Evolutionary conservation across 1,140 invertebrate genomes (phyloP).

Genomic region (Drosophila mayri): DNA sequence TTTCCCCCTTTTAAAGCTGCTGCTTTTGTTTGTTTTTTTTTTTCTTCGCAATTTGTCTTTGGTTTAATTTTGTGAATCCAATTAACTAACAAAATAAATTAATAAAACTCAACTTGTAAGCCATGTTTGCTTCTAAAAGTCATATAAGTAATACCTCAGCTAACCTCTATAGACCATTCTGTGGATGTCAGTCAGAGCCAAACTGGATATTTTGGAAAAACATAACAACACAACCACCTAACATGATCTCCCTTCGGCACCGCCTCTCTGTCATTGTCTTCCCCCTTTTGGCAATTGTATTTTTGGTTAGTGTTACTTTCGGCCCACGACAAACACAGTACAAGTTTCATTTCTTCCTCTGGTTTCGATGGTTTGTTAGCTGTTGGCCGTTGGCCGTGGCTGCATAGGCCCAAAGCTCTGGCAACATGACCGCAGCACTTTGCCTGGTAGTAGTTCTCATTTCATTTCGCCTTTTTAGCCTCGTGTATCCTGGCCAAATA

Average conservation of each 20-base stretch:
- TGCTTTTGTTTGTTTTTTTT: too few species aligned
- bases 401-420: constrained; percentile 8
- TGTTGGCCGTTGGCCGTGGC: not conserved
- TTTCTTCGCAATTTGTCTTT: too few species aligned
- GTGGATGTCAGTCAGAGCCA: not conserved
- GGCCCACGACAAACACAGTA: constrained; percentile 43
- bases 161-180: not conserved
- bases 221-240: constrained; percentile 3
- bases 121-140: not conserved
- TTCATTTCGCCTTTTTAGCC: constrained; percentile 52
- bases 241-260: not conserved
- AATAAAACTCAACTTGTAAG: too few species aligned
- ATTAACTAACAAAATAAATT: too few species aligned
- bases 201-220: not conserved
- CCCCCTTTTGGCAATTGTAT: constrained; percentile 6
- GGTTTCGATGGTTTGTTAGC: constrained; percentile 16
- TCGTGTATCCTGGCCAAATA: constrained; percentile 49
- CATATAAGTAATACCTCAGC: not conserved
- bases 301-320: constrained; percentile 50
- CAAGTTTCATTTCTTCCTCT: constrained; percentile 24
- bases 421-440: constrained; percentile 34
- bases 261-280: constrained; percentile 3
- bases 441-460: constrained; percentile 34
- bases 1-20: too few species aligned
- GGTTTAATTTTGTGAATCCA: too few species aligned